Evolutionary conservation across 2,113 vertebrate species (phyloP).

Genomic region (Condylura cristata): DNA sequence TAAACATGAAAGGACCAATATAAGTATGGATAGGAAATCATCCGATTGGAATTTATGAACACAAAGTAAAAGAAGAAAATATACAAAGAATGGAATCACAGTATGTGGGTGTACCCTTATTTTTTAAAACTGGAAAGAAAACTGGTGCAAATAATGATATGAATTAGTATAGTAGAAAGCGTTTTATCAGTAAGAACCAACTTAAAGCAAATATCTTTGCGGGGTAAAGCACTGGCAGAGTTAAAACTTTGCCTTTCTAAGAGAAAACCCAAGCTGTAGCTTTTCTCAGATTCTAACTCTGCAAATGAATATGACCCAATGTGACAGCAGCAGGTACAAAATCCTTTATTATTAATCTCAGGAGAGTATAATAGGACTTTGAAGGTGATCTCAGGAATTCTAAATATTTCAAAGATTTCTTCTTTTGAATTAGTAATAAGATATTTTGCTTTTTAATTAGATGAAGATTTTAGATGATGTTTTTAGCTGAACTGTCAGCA

Average conservation of each 20-base stretch:
- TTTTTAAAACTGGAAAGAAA: background rate
- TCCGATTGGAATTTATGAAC: background rate
- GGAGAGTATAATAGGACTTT: background rate
- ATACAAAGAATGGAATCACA: background rate
- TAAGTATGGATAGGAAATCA: background rate
- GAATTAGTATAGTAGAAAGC: background rate
- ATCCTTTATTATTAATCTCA: slow-evolving; percentile 24
- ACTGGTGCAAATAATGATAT: background rate
- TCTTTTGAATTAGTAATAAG: slow-evolving; percentile 22
- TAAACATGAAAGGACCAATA: background rate
- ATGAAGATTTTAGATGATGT: slow-evolving; percentile 41
- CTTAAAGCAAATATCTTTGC: background rate
- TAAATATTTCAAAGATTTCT: slow-evolving; percentile 60
- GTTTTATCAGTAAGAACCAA: background rate
- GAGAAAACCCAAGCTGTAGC: background rate
- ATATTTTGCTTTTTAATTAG: slow-evolving; percentile 63
- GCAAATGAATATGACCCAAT: background rate
- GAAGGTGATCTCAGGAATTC: slow-evolving; percentile 54
- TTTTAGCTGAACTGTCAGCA: slow-evolving; percentile 69
- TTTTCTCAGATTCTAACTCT: background rate
- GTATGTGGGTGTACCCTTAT: background rate
- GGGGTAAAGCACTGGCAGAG: background rate
- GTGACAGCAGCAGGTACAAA: slow-evolving; percentile 45
- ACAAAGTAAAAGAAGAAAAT: background rate
- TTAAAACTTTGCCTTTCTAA: background rate